Conservation (phyloP, 1,140 invertebrate species). For the Drosophila ananassae region DNA sequence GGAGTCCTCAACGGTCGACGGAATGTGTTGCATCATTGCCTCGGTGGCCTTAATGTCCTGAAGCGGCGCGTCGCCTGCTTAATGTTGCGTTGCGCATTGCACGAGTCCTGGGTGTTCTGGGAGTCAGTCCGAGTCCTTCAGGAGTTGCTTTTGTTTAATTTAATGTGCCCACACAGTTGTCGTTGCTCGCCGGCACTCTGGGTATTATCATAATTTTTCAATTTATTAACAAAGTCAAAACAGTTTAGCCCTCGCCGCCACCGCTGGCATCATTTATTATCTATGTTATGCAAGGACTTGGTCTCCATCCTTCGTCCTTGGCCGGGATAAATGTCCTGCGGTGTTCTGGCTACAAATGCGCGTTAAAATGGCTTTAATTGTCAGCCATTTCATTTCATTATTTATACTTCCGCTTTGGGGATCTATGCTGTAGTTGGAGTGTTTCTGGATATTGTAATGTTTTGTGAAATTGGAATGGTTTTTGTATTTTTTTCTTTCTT, state of each 20-base stretch:
- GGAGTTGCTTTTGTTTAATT: constrained; percentile 65
- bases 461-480: constrained; percentile 41
- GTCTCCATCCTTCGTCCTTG: constrained; percentile 20
- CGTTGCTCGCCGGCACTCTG: constrained; percentile 19
- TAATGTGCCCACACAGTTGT: constrained; percentile 70
- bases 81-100: constrained; percentile 80
- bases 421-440: constrained; percentile 19
- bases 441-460: constrained; percentile 45
- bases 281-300: constrained; percentile 54
- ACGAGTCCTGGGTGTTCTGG: constrained; percentile 52
- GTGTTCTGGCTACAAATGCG: constrained; percentile 62
- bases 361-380: constrained; percentile 78
- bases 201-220: constrained; percentile 81
- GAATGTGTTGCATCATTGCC: constrained; percentile 80
- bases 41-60: constrained; percentile 76
- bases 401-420: constrained; percentile 66
- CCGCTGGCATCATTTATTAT: constrained; percentile 70
- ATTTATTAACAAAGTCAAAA: constrained; percentile 83
- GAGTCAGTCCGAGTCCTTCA: constrained; percentile 37
- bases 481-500: constrained; percentile 3
- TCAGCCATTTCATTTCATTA: constrained; percentile 62
- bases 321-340: constrained; percentile 59
- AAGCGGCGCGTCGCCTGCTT: constrained; percentile 69
- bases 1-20: constrained; percentile 48
- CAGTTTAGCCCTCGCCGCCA: constrained; percentile 63